A percentile compares a stretch with the other conserved stretches of the same genome.
Evolutionary conservation across 2,113 vertebrate genomes (phyloP).

Genomic region (Todiramphus chloris): DNA sequence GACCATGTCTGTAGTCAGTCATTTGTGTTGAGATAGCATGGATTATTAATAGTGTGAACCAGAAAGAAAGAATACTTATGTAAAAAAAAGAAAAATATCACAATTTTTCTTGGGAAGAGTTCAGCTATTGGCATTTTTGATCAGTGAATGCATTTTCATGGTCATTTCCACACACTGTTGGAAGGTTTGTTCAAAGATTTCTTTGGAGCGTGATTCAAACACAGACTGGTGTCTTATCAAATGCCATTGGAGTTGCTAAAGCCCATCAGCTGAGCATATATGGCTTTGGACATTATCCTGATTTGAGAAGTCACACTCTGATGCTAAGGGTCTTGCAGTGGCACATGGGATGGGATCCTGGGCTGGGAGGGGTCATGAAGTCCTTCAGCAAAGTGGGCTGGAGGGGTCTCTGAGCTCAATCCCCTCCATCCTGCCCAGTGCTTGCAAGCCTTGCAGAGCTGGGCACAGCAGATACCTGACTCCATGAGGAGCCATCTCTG

Average conservation of each 20-base stretch:
- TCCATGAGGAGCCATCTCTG: not conserved
- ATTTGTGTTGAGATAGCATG: not conserved
- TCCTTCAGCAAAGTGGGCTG: not conserved
- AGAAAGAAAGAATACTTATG: not conserved
- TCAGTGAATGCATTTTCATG: not conserved
- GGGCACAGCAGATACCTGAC: not conserved
- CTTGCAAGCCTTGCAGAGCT: not conserved
- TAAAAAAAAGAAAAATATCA: not conserved
- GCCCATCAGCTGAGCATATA: not conserved
- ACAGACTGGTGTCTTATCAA: not conserved
- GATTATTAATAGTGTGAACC: not conserved
- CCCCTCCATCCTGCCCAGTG: accelerated
- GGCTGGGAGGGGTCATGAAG: not conserved
- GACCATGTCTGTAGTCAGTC: not conserved
- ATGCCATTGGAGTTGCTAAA: not conserved
- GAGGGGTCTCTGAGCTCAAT: not conserved
- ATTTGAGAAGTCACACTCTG: not conserved
- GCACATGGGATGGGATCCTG: not conserved
- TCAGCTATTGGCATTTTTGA: not conserved
- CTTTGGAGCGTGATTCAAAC: not conserved
- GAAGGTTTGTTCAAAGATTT: not conserved
- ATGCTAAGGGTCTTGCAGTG: not conserved
- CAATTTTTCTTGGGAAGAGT: not conserved
- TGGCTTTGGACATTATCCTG: not conserved
- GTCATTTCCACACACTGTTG: not conserved